Evolutionary conservation across 2,888 invertebrate species (phyloP).

Genomic region (Xanthia icteritia): DNA sequence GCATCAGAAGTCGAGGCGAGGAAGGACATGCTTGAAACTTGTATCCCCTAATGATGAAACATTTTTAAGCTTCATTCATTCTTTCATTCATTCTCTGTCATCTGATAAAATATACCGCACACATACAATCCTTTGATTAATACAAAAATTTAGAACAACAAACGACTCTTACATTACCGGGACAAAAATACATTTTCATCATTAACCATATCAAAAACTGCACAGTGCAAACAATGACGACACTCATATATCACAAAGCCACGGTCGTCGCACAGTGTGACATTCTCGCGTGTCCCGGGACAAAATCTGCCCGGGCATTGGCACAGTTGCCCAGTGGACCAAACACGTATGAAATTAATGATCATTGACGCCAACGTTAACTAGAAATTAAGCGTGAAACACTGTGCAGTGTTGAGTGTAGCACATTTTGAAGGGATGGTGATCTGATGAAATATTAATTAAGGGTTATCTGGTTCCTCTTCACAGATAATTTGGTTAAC

Average conservation of each 20-base stretch:
- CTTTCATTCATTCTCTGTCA: background rate
- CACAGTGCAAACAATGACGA: conserved; percentile 22
- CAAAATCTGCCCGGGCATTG: conserved; percentile 60
- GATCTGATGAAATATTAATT: background rate
- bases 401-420: conserved; percentile 13
- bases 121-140: background rate
- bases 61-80: background rate
- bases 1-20: background rate
- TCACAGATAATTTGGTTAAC: background rate
- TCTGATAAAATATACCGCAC: background rate
- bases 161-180: background rate
- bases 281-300: conserved; percentile 50
- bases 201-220: conserved; percentile 30
- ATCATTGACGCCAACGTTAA: conserved; percentile 45
- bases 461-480: background rate
- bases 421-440: background rate
- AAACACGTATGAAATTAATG: conserved; percentile 67
- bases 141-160: background rate
- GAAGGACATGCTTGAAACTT: background rate
- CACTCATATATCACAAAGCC: conserved; percentile 46
- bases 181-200: background rate
- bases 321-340: conserved; percentile 61
- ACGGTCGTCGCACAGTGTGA: conserved; percentile 49
- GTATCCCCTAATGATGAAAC: background rate
- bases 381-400: conserved; percentile 44